Percentiles rank a stretch among this genome's conserved stretches.
Conservation (phyloP, 2,113 vertebrate species). For the Nansenia antarctica region DNA sequence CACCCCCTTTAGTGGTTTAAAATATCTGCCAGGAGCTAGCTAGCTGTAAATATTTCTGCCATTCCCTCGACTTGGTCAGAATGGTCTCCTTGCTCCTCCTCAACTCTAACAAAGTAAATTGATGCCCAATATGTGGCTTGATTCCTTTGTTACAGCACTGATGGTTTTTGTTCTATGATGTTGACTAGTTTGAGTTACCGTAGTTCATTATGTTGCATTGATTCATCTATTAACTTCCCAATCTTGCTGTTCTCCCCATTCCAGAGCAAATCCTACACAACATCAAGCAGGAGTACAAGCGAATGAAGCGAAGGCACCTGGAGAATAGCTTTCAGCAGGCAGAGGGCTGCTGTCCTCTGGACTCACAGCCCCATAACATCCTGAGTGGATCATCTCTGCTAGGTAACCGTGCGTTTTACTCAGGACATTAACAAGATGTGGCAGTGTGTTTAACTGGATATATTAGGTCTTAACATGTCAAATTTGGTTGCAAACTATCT, state of each 20-base stretch:
- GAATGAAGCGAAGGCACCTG: slow-evolving; percentile 95
- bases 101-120: background rate
- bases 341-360: slow-evolving; percentile 87
- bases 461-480: background rate
- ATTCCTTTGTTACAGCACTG: too few species aligned
- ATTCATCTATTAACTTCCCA: background rate
- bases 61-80: too few species aligned
- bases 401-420: slow-evolving; percentile 70
- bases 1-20: background rate
- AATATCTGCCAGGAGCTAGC: background rate
- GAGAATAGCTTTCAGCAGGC: slow-evolving; percentile 88
- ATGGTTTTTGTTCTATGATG: too few species aligned
- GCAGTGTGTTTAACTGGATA: background rate
- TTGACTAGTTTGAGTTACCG: too few species aligned
- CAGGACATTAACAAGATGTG: background rate
- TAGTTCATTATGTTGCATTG: background rate
- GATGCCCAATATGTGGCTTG: too few species aligned
- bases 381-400: slow-evolving; percentile 84
- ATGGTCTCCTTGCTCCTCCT: background rate
- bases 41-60: background rate
- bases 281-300: slow-evolving; percentile 99
- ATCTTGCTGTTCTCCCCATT: background rate
- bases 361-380: slow-evolving; percentile 82
- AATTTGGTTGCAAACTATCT: background rate
- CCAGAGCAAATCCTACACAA: slow-evolving; percentile 97